Evolutionary conservation across 1,140 invertebrate genomes (phyloP), one percentile per base, ranked within the genome.

Genomic region (Platyscapa corneri): DNA sequence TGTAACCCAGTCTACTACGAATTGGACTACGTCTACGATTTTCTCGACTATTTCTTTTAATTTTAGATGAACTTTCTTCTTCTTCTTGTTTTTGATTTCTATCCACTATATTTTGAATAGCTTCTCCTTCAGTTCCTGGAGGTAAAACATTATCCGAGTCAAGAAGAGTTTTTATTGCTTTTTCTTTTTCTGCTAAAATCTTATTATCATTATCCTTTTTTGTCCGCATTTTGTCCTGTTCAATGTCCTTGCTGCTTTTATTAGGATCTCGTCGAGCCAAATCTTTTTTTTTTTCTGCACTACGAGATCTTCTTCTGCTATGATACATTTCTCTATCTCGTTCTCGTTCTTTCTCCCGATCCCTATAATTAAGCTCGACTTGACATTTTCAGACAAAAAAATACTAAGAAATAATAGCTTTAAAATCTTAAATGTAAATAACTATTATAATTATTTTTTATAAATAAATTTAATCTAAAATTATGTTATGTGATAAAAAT

Each of bases 101-200:
- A 37, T 93, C 91, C 3, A 87, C 89, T 23, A 93, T 91, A 46
- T 89, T 91, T 65, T 93, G 90, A 32, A 93, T 91, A 0, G 91
- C 91, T 84, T 93, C 93, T 2, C 86, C 86, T 86, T 93, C 93
- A 0, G 93, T 93, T 30, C 93, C 93, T 10, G 93, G 93, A 10
- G 93, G 93, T 16, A 93, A 91, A 10, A 93, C 89, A n/a, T 90
- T 89, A n/a, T 93, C 92, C 0, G 93, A 93, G 49, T 93, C 93
- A 37, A 93, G 78, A 14, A 93, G 86, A 81, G 92, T 88, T 46
- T 93, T 93, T 10, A 93, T 92, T 1, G 93, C 93, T 78, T 93
- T 93, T 30, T 93, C 92, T 37, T 93, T 93, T 82, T 93, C 93
- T 0, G 92, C 93, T 1, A 93, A 88, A 0, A 93, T 91, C 77